Evolutionary conservation across 2,888 invertebrate species (phyloP), one percentile per base, ranked within the genome.

Genomic region (Matsumyia berberina): DNA sequence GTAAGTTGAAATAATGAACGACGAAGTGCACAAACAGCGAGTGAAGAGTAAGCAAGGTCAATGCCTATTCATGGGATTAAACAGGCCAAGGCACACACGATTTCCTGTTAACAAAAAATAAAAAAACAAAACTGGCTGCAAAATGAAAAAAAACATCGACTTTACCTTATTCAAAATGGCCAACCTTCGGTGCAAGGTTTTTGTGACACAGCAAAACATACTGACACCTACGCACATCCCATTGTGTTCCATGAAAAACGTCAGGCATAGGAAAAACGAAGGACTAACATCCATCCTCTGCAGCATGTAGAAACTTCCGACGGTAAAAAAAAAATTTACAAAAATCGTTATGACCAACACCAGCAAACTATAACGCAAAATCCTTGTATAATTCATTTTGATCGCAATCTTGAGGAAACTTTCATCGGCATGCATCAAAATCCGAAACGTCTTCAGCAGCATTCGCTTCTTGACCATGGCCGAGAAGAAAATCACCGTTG

Each of bases 111-210:
- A n/a, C n/a, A n/a, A n/a, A n/a, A n/a, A n/a, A n/a, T n/a, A n/a
- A n/a, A n/a, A n/a, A n/a, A n/a, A n/a, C n/a, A n/a, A n/a, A n/a
- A n/a, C n/a, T n/a, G n/a, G n/a, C n/a, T n/a, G n/a, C n/a, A n/a
- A n/a, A n/a, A n/a, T n/a, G n/a, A 24, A 24, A 24, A 24, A n/a
- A 29, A 8, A 53, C 15, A 0, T 15, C 31, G 8, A 79, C 87
- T 82, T n/a, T 17, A 87, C 87, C 86, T 60, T 77, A 76, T 88
- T 86, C 29, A 88, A 37, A 7, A 53, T 24, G 2, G n/a, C 5
- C 9, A 86, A 15, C 31, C 87, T 66, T 1, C 80, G 46, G 24
- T 83, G 46, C n/a, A 86, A 58, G 5, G 86, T 85, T 66, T 73
- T 77, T 0, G 66, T 57, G 8, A 81, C 31, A 8, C 82, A 69